A percentile compares a stretch with the other conserved stretches of the same genome.
Evolutionary conservation across 1,140 invertebrate genomes (phyloP).

Genomic region (Cryptotermes secundus): DNA sequence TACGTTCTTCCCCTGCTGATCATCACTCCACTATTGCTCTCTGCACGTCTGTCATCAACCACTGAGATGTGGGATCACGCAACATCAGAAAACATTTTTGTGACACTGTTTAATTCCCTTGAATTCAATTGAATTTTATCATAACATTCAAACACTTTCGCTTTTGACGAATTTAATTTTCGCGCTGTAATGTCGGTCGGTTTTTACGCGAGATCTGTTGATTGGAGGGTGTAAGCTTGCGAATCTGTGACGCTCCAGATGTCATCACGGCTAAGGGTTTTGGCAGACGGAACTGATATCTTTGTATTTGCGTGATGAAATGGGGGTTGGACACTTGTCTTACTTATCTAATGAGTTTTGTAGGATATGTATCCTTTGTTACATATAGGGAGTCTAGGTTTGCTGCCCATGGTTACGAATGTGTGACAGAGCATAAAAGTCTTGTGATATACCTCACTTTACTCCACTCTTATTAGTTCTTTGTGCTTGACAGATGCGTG

Average conservation of each 20-base stretch:
- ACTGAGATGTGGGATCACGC: no score
- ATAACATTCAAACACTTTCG: background rate
- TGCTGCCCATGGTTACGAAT: background rate
- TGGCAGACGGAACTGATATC: background rate
- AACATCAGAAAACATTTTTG: no score
- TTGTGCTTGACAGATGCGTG: background rate
- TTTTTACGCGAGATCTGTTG: background rate
- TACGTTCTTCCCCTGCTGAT: no score
- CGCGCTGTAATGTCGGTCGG: no score
- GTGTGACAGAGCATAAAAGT: constrained; percentile 10
- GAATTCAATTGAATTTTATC: no score
- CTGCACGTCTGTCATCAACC: no score
- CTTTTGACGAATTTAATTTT: background rate
- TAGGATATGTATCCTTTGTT: background rate
- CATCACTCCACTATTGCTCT: no score
- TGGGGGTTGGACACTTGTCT: background rate
- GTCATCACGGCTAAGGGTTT: background rate
- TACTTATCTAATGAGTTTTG: background rate
- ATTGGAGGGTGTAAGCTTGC: background rate
- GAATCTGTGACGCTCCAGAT: background rate
- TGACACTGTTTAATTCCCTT: no score
- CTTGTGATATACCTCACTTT: background rate
- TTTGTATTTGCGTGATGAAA: background rate
- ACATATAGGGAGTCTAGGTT: background rate
- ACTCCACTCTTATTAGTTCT: background rate